Percentiles rank a stretch among this genome's conserved stretches.
These are phyloP conservation scores for Pao palembangensis DNA, from an alignment of 2,113 vertebrate genomes.

Conservation along the genomic window DNA sequence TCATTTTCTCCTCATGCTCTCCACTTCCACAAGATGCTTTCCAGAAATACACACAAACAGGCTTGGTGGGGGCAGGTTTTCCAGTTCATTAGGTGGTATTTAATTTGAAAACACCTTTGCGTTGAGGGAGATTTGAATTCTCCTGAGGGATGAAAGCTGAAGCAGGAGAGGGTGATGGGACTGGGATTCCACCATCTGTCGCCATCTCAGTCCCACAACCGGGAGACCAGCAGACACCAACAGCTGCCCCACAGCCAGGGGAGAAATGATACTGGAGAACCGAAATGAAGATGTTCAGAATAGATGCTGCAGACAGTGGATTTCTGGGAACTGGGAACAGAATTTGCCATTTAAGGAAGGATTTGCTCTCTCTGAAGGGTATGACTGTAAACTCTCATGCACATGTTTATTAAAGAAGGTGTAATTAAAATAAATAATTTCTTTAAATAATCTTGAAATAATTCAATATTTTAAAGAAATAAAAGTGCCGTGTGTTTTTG, in stretches of 20 bases:
- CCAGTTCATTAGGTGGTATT: slow-evolving; percentile 74
- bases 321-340: too few relatives aligned
- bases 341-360: too few relatives aligned
- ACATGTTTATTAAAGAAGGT: too few relatives aligned
- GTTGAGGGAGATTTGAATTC: slow-evolving; percentile 64
- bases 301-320: too few relatives aligned
- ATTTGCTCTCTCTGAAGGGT: too few relatives aligned
- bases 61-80: slow-evolving; percentile 55
- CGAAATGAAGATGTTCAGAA: too few relatives aligned
- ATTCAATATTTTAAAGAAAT: too few relatives aligned
- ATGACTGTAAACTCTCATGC: too few relatives aligned
- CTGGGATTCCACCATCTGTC: slow-evolving; percentile 71
- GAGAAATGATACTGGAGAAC: too few relatives aligned
- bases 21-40: slow-evolving; percentile 21
- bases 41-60: slow-evolving; percentile 6
- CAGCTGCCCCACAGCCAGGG: slow-evolving; percentile 6
- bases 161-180: slow-evolving; percentile 54
- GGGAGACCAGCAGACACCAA: slow-evolving; percentile 28
- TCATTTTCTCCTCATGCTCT: slow-evolving; percentile 47
- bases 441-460: too few relatives aligned
- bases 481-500: too few relatives aligned
- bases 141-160: slow-evolving; percentile 55
- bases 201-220: slow-evolving; percentile 28
- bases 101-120: slow-evolving; percentile 74
- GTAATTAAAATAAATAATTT: too few relatives aligned